Evolutionary conservation across 2,113 vertebrate genomes (phyloP).

Genomic region (Micromys minutus): DNA sequence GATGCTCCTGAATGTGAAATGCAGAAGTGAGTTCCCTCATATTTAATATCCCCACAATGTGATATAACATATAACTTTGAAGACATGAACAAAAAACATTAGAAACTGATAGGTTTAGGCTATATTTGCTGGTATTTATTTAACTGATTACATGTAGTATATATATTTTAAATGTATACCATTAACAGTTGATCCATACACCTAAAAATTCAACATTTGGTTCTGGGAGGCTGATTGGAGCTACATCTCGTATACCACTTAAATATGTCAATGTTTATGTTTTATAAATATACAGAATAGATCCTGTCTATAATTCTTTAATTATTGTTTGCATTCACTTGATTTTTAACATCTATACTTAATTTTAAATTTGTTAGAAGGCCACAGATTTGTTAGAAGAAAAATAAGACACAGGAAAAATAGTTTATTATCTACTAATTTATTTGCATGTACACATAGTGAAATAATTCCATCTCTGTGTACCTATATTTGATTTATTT

Average conservation of each 20-base stretch:
- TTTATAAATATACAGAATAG: not conserved
- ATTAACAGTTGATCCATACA: not conserved
- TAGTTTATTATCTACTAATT: not conserved
- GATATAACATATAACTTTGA: not conserved
- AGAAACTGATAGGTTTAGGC: not conserved
- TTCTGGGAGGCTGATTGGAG: not conserved
- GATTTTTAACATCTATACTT: not conserved
- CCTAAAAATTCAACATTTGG: not conserved
- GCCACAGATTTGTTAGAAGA: not conserved
- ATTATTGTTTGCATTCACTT: not conserved
- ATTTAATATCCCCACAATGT: not conserved
- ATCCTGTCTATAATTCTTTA: not conserved
- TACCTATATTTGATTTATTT: not conserved
- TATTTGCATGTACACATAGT: not conserved
- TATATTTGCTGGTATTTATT: not conserved
- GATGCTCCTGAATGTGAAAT: not conserved
- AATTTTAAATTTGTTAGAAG: conserved; percentile 38
- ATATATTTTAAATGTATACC: not conserved
- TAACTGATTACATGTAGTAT: not conserved
- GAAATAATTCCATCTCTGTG: not conserved
- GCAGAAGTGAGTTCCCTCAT: not conserved
- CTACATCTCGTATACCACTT: not conserved
- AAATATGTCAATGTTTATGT: not conserved
- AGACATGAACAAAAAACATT: not conserved
- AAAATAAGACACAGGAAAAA: not conserved